Percentiles rank a stretch among this genome's conserved stretches.
These are phyloP conservation scores for Rotaria magnacalcarata DNA, from an alignment of 2,888 invertebrate species.

Conservation along the genomic window DNA sequence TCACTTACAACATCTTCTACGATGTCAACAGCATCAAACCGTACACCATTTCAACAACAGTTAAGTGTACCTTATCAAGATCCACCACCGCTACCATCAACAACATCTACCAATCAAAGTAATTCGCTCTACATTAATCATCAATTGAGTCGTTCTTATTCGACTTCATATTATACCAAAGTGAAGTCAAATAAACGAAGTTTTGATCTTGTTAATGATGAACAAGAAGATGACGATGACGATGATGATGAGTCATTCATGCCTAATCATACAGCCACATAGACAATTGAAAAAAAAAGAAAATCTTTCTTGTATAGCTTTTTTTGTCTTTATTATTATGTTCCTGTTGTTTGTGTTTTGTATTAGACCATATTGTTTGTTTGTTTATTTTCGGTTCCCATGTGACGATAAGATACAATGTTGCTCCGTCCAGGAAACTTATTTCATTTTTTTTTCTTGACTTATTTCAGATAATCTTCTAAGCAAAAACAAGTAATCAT, in stretches of 20 bases:
- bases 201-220: neutral
- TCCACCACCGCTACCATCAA: neutral
- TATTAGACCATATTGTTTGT: constrained; percentile 7
- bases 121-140: neutral
- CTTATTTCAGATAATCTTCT: neutral
- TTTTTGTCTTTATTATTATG: neutral
- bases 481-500: neutral
- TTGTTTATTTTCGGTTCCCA: neutral
- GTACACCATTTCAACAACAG: constrained; percentile 8
- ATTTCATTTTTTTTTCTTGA: constrained; percentile 8
- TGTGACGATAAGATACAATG: constrained; percentile 29
- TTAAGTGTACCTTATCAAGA: constrained; percentile 22
- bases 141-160: constrained; percentile 28
- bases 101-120: neutral
- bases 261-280: neutral
- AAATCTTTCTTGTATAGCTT: neutral
- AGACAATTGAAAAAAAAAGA: neutral
- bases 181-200: neutral
- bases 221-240: neutral
- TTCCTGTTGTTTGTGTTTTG: constrained; percentile 8
- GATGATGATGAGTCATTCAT: neutral
- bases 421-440: constrained; percentile 21
- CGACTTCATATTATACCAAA: neutral
- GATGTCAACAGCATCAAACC: neutral
- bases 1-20: neutral